These are phyloP conservation scores for Hypanus sabinus DNA, from an alignment of 2,113 vertebrate genomes.

Conservation along the genomic window DNA sequence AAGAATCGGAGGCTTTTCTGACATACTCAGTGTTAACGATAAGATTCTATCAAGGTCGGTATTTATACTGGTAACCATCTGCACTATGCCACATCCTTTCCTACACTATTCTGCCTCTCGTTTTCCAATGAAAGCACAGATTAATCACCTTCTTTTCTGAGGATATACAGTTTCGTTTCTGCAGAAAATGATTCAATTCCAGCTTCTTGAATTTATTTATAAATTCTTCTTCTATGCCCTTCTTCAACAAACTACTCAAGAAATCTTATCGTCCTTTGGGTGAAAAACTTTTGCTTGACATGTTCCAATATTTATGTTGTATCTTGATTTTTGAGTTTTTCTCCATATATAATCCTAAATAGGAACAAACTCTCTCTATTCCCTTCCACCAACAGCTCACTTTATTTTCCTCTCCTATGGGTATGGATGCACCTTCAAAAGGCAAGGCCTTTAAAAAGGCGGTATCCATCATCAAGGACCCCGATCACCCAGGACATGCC, in stretches of 20 bases:
- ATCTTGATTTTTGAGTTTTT: not conserved
- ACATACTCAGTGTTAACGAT: not conserved
- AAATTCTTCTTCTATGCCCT: not conserved
- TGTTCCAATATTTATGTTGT: not conserved
- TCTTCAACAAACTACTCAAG: not conserved
- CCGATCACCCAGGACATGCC: no score
- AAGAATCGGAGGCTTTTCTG: not conserved
- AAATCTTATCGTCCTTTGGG: not conserved
- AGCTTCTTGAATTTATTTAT: not conserved
- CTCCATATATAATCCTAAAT: not conserved
- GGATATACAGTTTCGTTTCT: not conserved
- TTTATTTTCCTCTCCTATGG: not conserved
- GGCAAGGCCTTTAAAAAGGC: no score
- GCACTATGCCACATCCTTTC: not conserved
- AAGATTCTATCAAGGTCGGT: not conserved
- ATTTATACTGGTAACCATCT: not conserved
- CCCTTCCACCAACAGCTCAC: not conserved
- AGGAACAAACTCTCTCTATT: not conserved
- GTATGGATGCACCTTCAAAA: not conserved
- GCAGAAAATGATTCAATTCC: not conserved
- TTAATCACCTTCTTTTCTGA: slow-evolving; percentile 11
- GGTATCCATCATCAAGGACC: no score
- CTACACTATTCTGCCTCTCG: not conserved
- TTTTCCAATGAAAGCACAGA: slow-evolving; percentile 26
- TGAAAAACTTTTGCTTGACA: not conserved